Evolutionary conservation across 2,888 invertebrate species (phyloP).

Genomic region (Teleogryllus oceanicus): DNA sequence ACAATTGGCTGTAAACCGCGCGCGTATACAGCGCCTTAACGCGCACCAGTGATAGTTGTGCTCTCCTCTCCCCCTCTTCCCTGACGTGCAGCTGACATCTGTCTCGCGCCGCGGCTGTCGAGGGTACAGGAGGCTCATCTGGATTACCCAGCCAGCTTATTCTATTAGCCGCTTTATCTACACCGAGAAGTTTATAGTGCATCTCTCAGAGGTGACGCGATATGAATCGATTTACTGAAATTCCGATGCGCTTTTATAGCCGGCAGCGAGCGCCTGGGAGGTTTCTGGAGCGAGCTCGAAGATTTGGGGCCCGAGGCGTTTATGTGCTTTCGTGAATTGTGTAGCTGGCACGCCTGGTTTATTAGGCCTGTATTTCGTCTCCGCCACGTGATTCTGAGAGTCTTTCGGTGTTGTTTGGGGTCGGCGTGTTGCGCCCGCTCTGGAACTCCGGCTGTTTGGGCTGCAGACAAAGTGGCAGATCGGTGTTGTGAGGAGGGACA

Average conservation of each 20-base stretch:
- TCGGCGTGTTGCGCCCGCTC: too few species aligned
- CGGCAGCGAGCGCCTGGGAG: too few species aligned
- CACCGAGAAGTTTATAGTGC: not conserved
- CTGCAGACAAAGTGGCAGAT: too few species aligned
- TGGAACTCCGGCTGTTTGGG: too few species aligned
- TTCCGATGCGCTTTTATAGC: not conserved
- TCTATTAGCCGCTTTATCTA: slow-evolving; percentile 1
- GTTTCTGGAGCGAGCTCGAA: too few species aligned
- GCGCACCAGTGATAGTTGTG: not conserved
- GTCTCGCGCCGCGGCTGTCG: not conserved
- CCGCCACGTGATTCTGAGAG: too few species aligned
- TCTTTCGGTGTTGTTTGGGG: too few species aligned
- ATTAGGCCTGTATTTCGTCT: too few species aligned
- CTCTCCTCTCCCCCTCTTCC: not conserved
- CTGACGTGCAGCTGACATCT: not conserved
- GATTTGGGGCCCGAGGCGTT: too few species aligned
- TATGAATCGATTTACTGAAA: not conserved
- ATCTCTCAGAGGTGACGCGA: not conserved
- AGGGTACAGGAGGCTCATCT: not conserved
- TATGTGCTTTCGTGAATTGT: too few species aligned
- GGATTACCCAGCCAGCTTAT: not conserved
- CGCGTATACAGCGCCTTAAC: not conserved
- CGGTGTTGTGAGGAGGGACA: too few species aligned
- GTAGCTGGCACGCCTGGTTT: too few species aligned
- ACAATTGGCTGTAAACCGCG: not conserved